These are phyloP conservation scores for Siderastrea siderea DNA, from an alignment of 92 coral and sea anemone species.

Conservation along the genomic window DNA sequence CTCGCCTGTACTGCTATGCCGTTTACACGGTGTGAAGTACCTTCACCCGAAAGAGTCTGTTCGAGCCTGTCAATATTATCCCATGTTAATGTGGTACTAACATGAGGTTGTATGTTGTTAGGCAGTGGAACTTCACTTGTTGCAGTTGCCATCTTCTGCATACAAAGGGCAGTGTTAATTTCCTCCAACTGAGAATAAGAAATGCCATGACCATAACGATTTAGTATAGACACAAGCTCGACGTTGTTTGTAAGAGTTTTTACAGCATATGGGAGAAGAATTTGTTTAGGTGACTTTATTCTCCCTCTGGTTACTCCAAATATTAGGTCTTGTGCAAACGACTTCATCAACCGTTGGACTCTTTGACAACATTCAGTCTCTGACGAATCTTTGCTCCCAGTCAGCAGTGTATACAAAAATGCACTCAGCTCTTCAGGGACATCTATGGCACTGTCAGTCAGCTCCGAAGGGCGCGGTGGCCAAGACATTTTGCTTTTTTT, in stretches of 20 bases:
- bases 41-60: slow-evolving; percentile 63
- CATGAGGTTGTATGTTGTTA: slow-evolving; percentile 46
- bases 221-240: slow-evolving; percentile 42
- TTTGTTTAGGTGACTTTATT: slow-evolving; percentile 41
- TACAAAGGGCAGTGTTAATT: slow-evolving; percentile 67
- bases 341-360: slow-evolving; percentile 34
- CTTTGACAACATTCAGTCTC: slow-evolving; percentile 9
- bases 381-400: slow-evolving; percentile 25
- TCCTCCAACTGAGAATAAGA: slow-evolving; percentile 69
- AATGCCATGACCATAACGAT: slow-evolving; percentile 44
- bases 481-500: slow-evolving; percentile 52
- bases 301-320: slow-evolving; percentile 39
- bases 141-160: slow-evolving; percentile 61
- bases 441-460: slow-evolving; percentile 4
- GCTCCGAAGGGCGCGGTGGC: slow-evolving; percentile 62
- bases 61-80: slow-evolving; percentile 71
- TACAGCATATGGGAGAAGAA: no score
- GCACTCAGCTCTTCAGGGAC: slow-evolving; percentile 17
- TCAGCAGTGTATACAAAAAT: slow-evolving; percentile 27
- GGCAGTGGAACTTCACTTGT: slow-evolving; percentile 58
- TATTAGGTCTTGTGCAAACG: slow-evolving; percentile 29
- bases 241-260: slow-evolving; percentile 50
- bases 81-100: slow-evolving; percentile 64
- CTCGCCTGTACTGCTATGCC: no score
- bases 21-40: slow-evolving; percentile 60